These are phyloP conservation scores for Leucopsar rothschildi DNA, from an alignment of 2,113 vertebrate species.

Conservation along the genomic window DNA sequence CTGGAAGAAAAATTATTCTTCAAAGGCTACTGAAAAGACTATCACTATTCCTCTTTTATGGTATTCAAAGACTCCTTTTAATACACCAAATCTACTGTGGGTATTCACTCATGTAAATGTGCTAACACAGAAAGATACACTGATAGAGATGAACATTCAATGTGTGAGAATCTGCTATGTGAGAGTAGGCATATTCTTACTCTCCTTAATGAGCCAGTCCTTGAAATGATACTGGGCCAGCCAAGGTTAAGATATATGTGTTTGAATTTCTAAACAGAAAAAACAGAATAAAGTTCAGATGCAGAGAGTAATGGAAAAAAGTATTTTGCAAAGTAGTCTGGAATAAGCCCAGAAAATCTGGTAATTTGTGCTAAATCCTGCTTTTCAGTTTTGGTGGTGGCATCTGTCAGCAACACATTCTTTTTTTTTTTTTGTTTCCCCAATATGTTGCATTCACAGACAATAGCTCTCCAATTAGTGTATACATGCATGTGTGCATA, in stretches of 20 bases:
- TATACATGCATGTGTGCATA: neutral
- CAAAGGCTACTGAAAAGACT: neutral
- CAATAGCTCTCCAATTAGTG: neutral
- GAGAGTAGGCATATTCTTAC: neutral
- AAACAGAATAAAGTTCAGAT: neutral
- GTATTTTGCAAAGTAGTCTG: neutral
- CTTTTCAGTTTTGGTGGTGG: neutral
- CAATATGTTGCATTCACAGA: neutral
- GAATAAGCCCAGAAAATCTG: neutral
- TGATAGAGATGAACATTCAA: neutral
- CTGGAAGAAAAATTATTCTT: neutral
- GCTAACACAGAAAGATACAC: neutral
- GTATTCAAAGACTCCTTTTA: neutral
- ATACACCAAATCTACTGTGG: neutral
- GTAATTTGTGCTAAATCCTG: neutral
- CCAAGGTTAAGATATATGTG: neutral
- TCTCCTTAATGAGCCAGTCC: neutral
- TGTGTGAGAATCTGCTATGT: neutral
- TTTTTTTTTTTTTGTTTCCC: constrained; percentile 2
- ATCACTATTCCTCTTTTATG: neutral
- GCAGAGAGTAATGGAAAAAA: neutral
- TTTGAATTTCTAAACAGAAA: neutral
- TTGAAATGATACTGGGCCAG: neutral
- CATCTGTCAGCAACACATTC: neutral
- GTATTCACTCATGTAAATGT: neutral